phyloP scores from a whole-genome alignment of 53 echinoderm and acorn worm species.

The Apostichopus leukothele region DNA sequence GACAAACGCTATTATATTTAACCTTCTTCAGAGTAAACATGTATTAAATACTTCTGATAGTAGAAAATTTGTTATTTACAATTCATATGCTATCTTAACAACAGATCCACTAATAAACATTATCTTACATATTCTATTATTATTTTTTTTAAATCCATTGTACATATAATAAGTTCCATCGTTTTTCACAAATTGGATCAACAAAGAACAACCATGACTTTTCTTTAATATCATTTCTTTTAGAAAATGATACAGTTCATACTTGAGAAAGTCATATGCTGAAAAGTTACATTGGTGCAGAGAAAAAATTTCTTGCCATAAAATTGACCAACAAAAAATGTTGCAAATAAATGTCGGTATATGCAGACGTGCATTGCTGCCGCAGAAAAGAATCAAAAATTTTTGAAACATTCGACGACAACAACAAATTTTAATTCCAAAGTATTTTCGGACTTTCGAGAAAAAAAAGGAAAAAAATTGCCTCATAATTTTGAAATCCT shows the following conservation, averaged over 20 bases:
- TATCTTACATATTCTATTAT: background rate
- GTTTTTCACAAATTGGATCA: background rate
- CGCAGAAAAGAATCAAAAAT: no score
- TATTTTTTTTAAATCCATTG: background rate
- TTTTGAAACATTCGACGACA: no score
- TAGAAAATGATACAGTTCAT: background rate
- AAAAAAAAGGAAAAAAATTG: no score
- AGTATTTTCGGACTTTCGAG: no score
- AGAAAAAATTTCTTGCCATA: no score
- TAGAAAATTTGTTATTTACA: constrained; percentile 47
- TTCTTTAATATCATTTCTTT: background rate
- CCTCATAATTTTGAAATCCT: no score
- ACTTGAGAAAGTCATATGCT: no score
- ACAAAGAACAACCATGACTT: background rate
- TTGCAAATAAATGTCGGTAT: no score
- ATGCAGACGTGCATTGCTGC: no score
- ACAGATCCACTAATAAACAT: background rate
- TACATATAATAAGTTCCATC: background rate
- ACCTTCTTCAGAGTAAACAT: constrained; percentile 19
- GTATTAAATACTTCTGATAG: constrained; percentile 46
- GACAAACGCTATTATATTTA: background rate
- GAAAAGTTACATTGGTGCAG: no score
- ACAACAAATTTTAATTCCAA: no score
- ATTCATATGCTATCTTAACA: constrained; percentile 28
- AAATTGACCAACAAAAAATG: no score